Base-by-base conservation (phyloP, 2,797 vertebrate genomes). In the Macropus fuliginosus region DNA sequence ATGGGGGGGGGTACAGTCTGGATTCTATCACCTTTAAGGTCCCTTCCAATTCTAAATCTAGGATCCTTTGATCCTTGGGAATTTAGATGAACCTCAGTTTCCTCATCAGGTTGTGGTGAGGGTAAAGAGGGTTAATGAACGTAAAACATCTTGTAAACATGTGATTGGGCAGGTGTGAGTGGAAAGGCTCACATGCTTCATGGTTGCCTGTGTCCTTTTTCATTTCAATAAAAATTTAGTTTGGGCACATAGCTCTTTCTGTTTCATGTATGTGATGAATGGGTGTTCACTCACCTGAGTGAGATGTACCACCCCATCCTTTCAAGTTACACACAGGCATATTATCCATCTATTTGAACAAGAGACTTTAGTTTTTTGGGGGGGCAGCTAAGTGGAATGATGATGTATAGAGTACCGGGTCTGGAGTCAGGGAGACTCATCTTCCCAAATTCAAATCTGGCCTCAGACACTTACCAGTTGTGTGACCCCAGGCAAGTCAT, bases 231-330 rank as follows among this genome's bases (percentile, higher is more conserved):
- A 66, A 66, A 66, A n/a, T 18, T 5, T n/a, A n/a, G 16, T n/a
- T 5, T 1, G n/a, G 34, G 14, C 13, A 66, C 14, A 66, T 0
- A 0, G 98, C 99, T 99, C 98, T 98, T 99, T 98, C 98, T 96
- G 97, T 98, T 98, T 99, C 98, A 91, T 94, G 0, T 4, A 0
- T 0, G 0, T 99, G 99, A 99, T 99, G 99, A 99, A 91, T 98
- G 99, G 98, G 98, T 92, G 0, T 0, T 92, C 98, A 98, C 11
- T 96, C 98, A 0, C 0, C 0, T 99, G 98, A 95, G 98, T 99
- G 98, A 99, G 0, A 6, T 98, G 99, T 99, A 98, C 98, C 52
- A 0, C 97, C 99, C 91, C 24, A 0, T 0, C 74, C 14, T 66
- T 66, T 0, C 56, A 91, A 59, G 98, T 99, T 99, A 99, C 98